Base-by-base conservation (phyloP, 1,140 invertebrate genomes). In the Drosophila saltans region DNA sequence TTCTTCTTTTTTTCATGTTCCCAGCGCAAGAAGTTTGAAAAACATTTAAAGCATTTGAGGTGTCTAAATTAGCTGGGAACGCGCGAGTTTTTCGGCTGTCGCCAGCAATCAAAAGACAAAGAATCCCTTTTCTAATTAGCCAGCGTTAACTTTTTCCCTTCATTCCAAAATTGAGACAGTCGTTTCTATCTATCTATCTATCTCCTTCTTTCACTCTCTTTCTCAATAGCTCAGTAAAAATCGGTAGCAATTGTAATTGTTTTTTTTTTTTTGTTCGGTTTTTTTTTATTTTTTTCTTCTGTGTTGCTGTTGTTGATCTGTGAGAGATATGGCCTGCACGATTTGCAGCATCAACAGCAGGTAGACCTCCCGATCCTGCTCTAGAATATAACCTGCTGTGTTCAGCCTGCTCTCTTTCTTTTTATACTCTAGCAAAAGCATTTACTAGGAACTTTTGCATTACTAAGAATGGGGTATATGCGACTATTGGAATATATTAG, bases 31-130 rank as follows among this genome's bases (percentile, higher is more conserved):
- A 67, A 11, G 57, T 43, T 56, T 40, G 33, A 36, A 36, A 65
- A 48, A 66, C 58, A 83, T 79, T 62, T 81, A 64, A 60, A 83
- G 88, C 78, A 90, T 90, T 78, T 75, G 83, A 90, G 88, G 88
- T 91, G 88, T 90, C 88, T 90, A 91, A 90, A 90, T 90, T 90
- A 88, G 80, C 80, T 89, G 84, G 78, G 85, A 89, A 89, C 84
- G 80, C 84, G 84, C 84, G 84, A 66, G 76, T 75, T 83, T 89
- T 89, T 88, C 80, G 84, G 84, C 61, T 78, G 80, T 74, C 76
- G 72, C 61, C 64, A 69, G 80, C 80, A 78, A 88, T 89, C 83
- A 88, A 86, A 86, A 89, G 83, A 69, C 21, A 8, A 52, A 52
- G 74, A 73, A 70, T 81, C 66, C 75, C 33, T 58, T 66, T 76